Conservation (phyloP, 64 coral and sea anemone species). For the Porites lutea region DNA sequence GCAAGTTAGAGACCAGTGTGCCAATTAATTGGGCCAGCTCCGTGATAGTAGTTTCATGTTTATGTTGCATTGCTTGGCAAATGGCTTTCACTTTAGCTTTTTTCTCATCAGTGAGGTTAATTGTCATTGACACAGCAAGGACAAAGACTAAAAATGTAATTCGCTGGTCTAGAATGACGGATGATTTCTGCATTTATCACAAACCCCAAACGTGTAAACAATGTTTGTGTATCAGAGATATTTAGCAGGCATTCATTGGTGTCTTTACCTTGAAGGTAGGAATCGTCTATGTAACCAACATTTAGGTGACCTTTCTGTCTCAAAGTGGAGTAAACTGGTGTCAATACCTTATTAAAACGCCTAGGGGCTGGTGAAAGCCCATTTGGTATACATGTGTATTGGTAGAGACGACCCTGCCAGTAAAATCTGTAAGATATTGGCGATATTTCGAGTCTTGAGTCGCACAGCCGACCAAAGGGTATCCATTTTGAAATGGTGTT, state of each 20-base stretch:
- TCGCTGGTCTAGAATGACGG: background rate
- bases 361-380: constrained; percentile 29
- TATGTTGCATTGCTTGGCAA: background rate
- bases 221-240: background rate
- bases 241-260: constrained; percentile 2
- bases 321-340: constrained; percentile 16
- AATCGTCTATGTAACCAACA: constrained; percentile 50
- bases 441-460: constrained; percentile 38
- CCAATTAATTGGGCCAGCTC: constrained; percentile 55
- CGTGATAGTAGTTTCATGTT: background rate
- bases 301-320: background rate
- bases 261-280: constrained; percentile 1
- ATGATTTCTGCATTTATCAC: background rate
- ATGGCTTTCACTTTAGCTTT: constrained; percentile 45
- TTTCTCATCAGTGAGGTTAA: constrained; percentile 22
- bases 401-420: background rate
- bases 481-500: constrained; percentile 59
- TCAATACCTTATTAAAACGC: no score
- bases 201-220: background rate
- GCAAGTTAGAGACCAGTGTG: no score
- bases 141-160: constrained; percentile 49
- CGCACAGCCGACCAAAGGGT: constrained; percentile 53
- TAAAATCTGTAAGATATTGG: constrained; percentile 5
- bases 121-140: constrained; percentile 7
- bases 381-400: constrained; percentile 31